Evolutionary conservation across 2,113 vertebrate genomes (phyloP).

Genomic region (Siphamia tubifer): DNA sequence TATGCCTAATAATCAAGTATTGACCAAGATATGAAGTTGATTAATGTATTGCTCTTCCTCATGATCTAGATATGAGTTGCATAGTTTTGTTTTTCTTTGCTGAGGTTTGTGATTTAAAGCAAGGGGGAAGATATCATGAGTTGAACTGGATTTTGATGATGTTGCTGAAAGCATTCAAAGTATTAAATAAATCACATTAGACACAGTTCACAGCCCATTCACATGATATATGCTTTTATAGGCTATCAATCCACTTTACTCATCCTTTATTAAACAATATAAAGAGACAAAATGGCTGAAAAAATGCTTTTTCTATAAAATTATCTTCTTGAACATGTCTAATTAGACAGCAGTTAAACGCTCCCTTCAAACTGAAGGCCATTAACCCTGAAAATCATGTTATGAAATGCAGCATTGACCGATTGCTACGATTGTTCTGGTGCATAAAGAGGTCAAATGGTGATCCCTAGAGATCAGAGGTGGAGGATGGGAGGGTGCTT

Average conservation of each 20-base stretch:
- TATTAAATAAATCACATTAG: no score
- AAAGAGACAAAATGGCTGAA: not conserved
- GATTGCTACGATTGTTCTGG: slow-evolving; percentile 52
- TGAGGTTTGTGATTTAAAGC: no score
- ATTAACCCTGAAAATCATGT: slow-evolving; percentile 44
- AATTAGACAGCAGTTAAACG: slow-evolving; percentile 38
- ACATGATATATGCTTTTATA: not conserved
- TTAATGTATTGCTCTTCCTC: no score
- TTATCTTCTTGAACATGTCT: slow-evolving; percentile 36
- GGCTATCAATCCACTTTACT: not conserved
- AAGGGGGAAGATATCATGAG: no score
- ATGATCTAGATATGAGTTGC: no score
- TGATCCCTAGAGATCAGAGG: slow-evolving; percentile 65
- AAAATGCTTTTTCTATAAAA: slow-evolving; percentile 12
- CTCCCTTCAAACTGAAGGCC: slow-evolving; percentile 47
- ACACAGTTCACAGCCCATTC: no score
- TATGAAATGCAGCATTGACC: slow-evolving; percentile 34
- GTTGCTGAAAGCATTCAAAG: no score
- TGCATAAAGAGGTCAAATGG: slow-evolving; percentile 63
- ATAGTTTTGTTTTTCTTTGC: not conserved
- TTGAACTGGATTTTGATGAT: no score
- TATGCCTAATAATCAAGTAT: no score
- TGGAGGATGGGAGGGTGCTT: slow-evolving; percentile 68
- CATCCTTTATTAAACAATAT: not conserved
- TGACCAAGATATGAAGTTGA: no score